Conservation (phyloP, 2,113 vertebrate species). For the Pelmatolapia mariae region DNA sequence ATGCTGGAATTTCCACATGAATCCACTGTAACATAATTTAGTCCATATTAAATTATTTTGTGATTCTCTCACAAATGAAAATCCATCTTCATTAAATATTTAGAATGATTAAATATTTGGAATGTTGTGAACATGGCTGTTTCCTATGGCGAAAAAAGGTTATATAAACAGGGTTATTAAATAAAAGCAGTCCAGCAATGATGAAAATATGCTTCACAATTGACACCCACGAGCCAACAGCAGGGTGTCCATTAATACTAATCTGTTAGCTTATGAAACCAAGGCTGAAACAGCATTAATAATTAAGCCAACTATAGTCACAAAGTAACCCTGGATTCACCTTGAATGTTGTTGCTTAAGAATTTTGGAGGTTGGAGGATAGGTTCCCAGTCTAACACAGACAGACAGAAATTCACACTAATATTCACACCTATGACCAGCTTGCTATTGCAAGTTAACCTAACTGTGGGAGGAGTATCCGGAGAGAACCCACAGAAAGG, state of each 20-base stretch:
- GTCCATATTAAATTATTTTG: neutral
- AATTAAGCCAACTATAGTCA: neutral
- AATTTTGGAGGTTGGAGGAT: neutral
- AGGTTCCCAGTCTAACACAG: neutral
- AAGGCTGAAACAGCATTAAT: neutral
- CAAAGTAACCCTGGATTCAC: neutral
- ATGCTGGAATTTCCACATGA: neutral
- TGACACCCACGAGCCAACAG: neutral
- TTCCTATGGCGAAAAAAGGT: neutral
- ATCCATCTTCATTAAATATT: constrained; percentile 35
- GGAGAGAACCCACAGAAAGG: neutral
- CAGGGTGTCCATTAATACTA: neutral
- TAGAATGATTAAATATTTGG: constrained; percentile 20
- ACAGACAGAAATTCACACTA: neutral
- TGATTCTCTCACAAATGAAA: neutral
- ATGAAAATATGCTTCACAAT: constrained; percentile 13
- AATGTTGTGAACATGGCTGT: neutral
- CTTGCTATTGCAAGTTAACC: neutral
- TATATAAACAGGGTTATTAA: neutral
- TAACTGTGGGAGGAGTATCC: neutral
- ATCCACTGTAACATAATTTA: neutral
- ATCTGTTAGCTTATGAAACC: neutral
- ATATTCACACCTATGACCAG: neutral
- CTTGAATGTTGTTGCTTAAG: neutral
- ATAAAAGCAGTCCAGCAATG: neutral